Percentiles rank a stretch among this genome's conserved stretches.
These are phyloP conservation scores for Heteromurus nitidus DNA, from an alignment of 2,888 invertebrate species.

Conservation along the genomic window DNA sequence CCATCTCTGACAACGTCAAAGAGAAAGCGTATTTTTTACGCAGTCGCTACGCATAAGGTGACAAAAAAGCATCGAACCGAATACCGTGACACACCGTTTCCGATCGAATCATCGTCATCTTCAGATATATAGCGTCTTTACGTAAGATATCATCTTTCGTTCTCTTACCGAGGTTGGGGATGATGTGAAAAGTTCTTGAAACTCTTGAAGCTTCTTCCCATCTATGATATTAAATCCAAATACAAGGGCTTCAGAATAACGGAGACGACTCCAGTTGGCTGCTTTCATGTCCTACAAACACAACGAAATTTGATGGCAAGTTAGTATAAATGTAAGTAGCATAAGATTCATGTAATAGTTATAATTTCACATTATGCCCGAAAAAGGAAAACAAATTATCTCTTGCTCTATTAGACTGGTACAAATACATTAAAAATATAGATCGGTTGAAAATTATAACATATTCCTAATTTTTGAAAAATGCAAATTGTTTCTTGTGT, in stretches of 20 bases:
- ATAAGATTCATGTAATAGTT: too few species aligned
- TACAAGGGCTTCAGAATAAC: constrained; percentile 72
- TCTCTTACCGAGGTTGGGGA: constrained; percentile 45
- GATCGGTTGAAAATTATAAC: too few species aligned
- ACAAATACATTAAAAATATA: too few species aligned
- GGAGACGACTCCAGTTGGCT: constrained; percentile 72
- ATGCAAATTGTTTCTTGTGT: too few species aligned
- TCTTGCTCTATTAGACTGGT: too few species aligned
- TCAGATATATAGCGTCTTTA: neutral
- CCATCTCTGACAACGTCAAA: constrained; percentile 49
- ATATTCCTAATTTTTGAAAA: too few species aligned
- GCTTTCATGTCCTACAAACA: constrained; percentile 71
- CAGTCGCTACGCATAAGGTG: constrained; percentile 62
- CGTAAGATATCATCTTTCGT: constrained; percentile 28
- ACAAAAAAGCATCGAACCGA: constrained; percentile 44
- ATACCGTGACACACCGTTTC: constrained; percentile 8
- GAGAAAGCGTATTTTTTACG: constrained; percentile 24
- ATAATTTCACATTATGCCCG: too few species aligned
- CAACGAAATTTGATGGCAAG: too few species aligned
- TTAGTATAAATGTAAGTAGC: too few species aligned
- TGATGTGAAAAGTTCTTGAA: constrained; percentile 62
- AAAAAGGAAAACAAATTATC: too few species aligned
- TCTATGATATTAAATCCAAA: constrained; percentile 72
- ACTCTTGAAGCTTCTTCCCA: constrained; percentile 70
- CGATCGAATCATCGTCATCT: constrained; percentile 25